Evolutionary conservation across 1,140 invertebrate genomes (phyloP), one percentile per base, ranked within the genome.

Genomic region (Drosophila littoralis): DNA sequence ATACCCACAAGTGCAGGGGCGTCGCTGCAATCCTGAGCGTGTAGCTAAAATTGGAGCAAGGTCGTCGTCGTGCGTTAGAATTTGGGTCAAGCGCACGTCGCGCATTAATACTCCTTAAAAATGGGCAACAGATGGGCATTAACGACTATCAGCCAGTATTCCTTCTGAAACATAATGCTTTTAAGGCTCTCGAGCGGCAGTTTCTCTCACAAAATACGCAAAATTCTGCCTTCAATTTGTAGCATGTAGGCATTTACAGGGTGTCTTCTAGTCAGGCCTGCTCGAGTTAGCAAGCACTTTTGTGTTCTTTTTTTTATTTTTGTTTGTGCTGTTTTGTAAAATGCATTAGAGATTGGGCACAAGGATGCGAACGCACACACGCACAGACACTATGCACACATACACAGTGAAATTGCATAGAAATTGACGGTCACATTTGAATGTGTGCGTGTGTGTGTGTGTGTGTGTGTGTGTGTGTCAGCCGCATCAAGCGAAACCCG

Each of bases 261-360:
- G 55, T 58, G 45, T 58, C n/a, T 58, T 3, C 1, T 1, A n/a
- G 36, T 42, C 17, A 8, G 28, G 22, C n/a, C 12, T 10, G 12
- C 6, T 12, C 6, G 15, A 10, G 15, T 32, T 32, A 0, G 6
- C n/a, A 3, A 17, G 10, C 43, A 42, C 6, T 22, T 8, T 12
- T 10, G 22, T 22, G 22, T 22, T 22, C 2, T 22, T 22, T 40
- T 35, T 36, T 28, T 22, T 40, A 22, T 36, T 28, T 7, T 36
- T 33, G 33, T 9, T 33, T 45, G 43, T 45, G 46, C 38, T 66
- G 71, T 85, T 86, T 89, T 89, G 77, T 84, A 89, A 89, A 89
- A 89, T 59, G 13, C n/a, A 33, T 89, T 89, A 78, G 80, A 89
- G 74, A 89, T 89, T 89, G 85, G 68, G 84, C 68, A 79, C 84